Percentiles rank a stretch among this genome's conserved stretches.
These are phyloP conservation scores for Dolichomitus sp. DNA, from an alignment of 2,888 invertebrate species.

Conservation along the genomic window DNA sequence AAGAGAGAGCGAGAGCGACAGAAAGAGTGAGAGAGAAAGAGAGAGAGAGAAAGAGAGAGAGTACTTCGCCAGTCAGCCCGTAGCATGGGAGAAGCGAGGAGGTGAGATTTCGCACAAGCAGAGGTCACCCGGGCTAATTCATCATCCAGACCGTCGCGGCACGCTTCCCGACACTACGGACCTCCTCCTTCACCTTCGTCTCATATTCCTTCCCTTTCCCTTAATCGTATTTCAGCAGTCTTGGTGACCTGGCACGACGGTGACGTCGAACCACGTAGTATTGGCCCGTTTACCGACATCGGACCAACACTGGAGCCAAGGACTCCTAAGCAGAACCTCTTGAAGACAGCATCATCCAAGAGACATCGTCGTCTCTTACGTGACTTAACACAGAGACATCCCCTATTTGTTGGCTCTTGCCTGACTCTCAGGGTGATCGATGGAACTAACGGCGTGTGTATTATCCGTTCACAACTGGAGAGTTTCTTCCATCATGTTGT, in stretches of 20 bases:
- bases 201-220: conserved; percentile 37
- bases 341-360: conserved; percentile 45
- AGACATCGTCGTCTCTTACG: conserved; percentile 27
- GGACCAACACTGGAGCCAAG: conserved; percentile 44
- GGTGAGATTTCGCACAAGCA: conserved; percentile 82
- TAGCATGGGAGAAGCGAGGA: conserved; percentile 70
- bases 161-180: conserved; percentile 70
- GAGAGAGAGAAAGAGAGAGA: conserved; percentile 44
- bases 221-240: conserved; percentile 26
- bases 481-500: conserved; percentile 18
- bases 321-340: conserved; percentile 29
- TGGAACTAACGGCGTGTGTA: conserved; percentile 65
- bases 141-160: conserved; percentile 80
- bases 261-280: neutral
- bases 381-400: conserved; percentile 46
- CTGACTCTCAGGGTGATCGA: conserved; percentile 68
- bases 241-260: conserved; percentile 27
- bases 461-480: conserved; percentile 9
- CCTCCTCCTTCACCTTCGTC: conserved; percentile 49
- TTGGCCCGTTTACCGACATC: conserved; percentile 34
- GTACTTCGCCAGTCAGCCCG: conserved; percentile 74
- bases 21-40: no score
- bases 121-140: conserved; percentile 84
- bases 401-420: conserved; percentile 59
- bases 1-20: conserved; percentile 13